Conservation (phyloP, 2,888 invertebrate species). For the Amphimallon solstitiale region DNA sequence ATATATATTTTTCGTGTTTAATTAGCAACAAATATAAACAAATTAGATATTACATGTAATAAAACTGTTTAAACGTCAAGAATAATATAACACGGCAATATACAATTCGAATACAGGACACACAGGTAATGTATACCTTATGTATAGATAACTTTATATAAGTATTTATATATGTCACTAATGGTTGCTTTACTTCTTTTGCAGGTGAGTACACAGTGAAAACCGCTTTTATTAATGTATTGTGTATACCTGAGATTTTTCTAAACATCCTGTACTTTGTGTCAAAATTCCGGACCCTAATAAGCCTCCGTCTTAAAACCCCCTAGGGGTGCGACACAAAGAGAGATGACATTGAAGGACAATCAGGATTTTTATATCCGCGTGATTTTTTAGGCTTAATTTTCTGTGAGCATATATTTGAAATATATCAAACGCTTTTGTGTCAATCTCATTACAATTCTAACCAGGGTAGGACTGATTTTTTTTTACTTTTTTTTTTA, state of each 20-base stretch:
- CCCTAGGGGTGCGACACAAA: conserved; percentile 27
- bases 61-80: no score
- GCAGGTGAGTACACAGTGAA: conserved; percentile 38
- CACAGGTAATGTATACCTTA: no score
- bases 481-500: background rate
- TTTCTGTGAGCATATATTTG: conserved; percentile 36
- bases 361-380: conserved; percentile 59
- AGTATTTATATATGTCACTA: no score
- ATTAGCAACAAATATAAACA: no score
- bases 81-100: no score
- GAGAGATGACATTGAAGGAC: conserved; percentile 57
- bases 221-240: conserved; percentile 21
- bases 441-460: background rate
- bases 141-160: no score
- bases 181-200: background rate
- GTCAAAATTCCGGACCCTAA: conserved; percentile 57
- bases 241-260: conserved; percentile 53
- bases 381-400: conserved; percentile 49
- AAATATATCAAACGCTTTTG: conserved; percentile 23
- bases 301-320: conserved; percentile 51
- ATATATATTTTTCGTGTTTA: no score
- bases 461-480: conserved; percentile 6
- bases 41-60: no score
- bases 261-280: conserved; percentile 62
- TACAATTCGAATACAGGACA: no score